Percentiles rank a stretch among this genome's conserved stretches.
Conservation (phyloP, 2,113 vertebrate species). For the Greenwoodochromis staneri region DNA sequence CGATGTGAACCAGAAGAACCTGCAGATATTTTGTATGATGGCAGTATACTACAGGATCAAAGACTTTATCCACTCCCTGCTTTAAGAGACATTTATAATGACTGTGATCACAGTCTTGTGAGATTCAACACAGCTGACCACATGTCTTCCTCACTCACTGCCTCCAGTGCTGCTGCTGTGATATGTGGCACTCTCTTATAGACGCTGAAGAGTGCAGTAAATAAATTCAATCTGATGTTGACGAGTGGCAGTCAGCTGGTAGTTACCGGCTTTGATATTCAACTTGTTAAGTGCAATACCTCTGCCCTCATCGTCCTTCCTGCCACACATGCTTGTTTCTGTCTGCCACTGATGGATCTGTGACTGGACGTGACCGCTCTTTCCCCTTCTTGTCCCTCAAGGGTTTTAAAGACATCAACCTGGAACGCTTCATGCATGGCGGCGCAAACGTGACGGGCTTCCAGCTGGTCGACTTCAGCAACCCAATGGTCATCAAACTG, state of each 20-base stretch:
- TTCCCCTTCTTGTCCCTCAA: conserved; percentile 30
- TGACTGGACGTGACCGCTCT: background rate
- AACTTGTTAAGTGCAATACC: background rate
- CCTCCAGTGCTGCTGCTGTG: background rate
- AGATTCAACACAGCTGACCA: background rate
- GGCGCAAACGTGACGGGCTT: conserved; percentile 98
- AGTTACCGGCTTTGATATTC: background rate
- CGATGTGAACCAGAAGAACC: background rate
- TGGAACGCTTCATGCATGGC: conserved; percentile 97
- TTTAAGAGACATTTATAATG: background rate
- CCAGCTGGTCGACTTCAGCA: conserved; percentile 97
- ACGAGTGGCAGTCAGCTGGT: background rate
- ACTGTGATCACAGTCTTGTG: background rate
- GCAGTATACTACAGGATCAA: background rate
- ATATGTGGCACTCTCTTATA: background rate
- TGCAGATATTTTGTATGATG: background rate
- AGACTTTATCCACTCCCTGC: background rate
- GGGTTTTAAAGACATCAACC: conserved; percentile 98
- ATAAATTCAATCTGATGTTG: background rate
- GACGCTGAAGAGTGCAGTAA: background rate
- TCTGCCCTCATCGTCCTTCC: background rate
- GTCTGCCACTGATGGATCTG: background rate
- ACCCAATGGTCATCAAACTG: conserved; percentile 92
- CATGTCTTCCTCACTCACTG: background rate
- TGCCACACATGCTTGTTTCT: background rate